Percentiles rank a stretch among this genome's conserved stretches.
phyloP scores from a whole-genome alignment of 2,113 vertebrate genomes.

The Propithecus coquereli region DNA sequence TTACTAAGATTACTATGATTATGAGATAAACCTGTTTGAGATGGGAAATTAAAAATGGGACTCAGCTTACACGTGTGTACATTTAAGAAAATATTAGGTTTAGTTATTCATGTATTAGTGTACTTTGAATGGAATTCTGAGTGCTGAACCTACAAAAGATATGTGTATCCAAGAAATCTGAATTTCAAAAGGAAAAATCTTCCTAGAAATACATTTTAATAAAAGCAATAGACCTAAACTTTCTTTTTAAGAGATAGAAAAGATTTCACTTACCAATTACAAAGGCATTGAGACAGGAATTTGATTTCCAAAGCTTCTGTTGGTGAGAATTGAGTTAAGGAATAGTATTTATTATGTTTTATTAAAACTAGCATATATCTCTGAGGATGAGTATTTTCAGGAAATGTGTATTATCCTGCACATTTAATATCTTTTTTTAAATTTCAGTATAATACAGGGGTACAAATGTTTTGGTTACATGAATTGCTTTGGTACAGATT shows the following conservation, averaged over 20 bases:
- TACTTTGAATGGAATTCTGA: background rate
- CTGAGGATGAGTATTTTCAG: background rate
- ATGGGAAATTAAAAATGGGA: background rate
- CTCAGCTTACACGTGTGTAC: background rate
- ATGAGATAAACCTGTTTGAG: background rate
- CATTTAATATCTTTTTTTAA: background rate
- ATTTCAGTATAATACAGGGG: too few relatives aligned
- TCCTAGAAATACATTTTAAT: background rate
- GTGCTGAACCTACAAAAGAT: background rate
- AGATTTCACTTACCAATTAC: background rate
- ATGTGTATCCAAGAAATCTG: background rate
- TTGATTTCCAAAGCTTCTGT: background rate
- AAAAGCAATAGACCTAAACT: background rate
- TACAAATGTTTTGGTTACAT: too few relatives aligned
- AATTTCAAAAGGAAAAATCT: background rate
- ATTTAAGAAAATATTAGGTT: background rate
- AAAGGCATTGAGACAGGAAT: background rate
- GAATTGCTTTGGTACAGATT: too few relatives aligned
- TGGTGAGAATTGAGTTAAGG: background rate
- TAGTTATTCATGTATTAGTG: background rate
- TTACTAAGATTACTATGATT: background rate
- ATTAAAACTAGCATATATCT: background rate
- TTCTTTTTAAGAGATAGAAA: background rate
- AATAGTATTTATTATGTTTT: background rate
- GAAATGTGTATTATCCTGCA: background rate